Percentiles rank a stretch among this genome's conserved stretches.
phyloP scores from a whole-genome alignment of 1,140 invertebrate genomes.

The Diuraphis noxia region DNA sequence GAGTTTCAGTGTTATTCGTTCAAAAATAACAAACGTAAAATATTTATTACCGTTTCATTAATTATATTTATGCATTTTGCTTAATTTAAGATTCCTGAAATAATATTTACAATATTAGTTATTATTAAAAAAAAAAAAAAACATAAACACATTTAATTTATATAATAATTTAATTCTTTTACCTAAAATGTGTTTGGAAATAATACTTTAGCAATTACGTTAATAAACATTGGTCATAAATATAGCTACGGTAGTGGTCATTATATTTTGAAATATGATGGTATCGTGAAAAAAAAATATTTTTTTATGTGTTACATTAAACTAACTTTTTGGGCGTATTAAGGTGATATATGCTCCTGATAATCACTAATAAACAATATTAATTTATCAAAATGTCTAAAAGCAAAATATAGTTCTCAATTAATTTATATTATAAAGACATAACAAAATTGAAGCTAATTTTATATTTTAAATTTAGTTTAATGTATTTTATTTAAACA shows the following conservation, averaged over 20 bases:
- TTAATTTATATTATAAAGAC: background rate
- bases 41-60: background rate
- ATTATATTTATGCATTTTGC: background rate
- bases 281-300: background rate
- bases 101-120: background rate
- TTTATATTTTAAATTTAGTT: background rate
- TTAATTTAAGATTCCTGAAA: background rate
- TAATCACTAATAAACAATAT: background rate
- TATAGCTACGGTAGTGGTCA: background rate
- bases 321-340: constrained; percentile 5
- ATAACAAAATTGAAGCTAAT: background rate
- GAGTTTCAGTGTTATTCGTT: background rate
- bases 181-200: background rate
- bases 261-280: background rate
- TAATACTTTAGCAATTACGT: constrained; percentile 6
- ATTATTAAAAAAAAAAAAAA: background rate
- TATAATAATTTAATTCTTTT: background rate
- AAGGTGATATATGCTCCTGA: background rate
- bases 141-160: background rate
- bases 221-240: constrained; percentile 23
- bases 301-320: background rate
- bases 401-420: background rate
- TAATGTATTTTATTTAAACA: background rate
- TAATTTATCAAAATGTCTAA: background rate
- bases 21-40: background rate